Base-by-base conservation (phyloP, 2,888 invertebrate genomes). In the Agrotis ipsilon region DNA sequence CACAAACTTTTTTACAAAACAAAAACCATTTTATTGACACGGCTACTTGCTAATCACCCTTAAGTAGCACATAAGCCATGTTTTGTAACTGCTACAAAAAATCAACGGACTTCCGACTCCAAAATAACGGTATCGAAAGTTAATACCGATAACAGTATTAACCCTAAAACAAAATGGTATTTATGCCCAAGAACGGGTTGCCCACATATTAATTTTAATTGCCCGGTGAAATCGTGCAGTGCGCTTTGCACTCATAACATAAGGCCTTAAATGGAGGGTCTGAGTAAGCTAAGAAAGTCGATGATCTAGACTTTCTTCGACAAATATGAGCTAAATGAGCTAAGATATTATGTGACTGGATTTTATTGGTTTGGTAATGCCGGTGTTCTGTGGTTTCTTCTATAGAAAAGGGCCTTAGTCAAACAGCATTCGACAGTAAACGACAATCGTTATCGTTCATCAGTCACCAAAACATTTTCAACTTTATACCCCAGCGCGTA, bases 171-270 rank as follows among this genome's bases (percentile, higher is more conserved):
- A 76, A 73, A 77, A 82, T 78, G 66, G 73, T 68, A 75, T 71
- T 39, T 74, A 78, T 62, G 46, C 72, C 60, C 68, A 69, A 80
- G 80, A 88, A 86, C 87, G 84, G 80, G 86, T 88, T 80, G 69
- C 63, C 62, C 73, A 84, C 82, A 87, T 89, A 89, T 89, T 86
- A 87, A 89, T 89, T 89, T 88, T 88, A 89, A 90, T 88, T 85
- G 87, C 83, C 54, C 43, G 71, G 86, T 78, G 88, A 87, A 88
- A 88, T 81, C 83, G 82, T 74, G 69, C 70, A 78, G 57, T 72
- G 70, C 65, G 80, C 68, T 82, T 81, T 68, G 80, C 75, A 83
- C 82, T 80, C 79, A 81, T 77, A 81, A 73, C 80, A 80, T 80
- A 78, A 75, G 59, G 67, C 80, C 78, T 70, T 86, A 85, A 78